These are phyloP conservation scores for Pygocentrus nattereri DNA, from an alignment of 2,797 vertebrate species.

Conservation along the genomic window DNA sequence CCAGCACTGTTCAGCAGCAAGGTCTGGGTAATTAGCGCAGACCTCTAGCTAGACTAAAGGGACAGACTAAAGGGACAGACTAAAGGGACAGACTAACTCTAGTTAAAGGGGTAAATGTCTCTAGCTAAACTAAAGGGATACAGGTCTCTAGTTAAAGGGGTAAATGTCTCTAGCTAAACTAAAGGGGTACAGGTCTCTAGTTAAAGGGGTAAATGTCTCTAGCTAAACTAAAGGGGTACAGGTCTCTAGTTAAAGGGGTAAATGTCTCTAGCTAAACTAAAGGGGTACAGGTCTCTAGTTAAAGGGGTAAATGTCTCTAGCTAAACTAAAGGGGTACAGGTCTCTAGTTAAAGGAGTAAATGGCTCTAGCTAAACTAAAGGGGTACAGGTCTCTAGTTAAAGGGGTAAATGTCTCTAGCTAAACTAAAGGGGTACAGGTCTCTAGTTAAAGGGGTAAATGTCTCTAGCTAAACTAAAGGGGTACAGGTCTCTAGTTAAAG, in stretches of 20 bases:
- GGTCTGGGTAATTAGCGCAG: background rate
- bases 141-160: background rate
- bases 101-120: background rate
- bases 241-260: background rate
- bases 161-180: background rate
- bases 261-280: background rate
- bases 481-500: background rate
- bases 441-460: background rate
- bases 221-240: background rate
- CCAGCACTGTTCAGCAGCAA: background rate
- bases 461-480: background rate
- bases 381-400: no score
- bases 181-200: background rate
- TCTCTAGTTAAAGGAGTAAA: background rate
- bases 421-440: background rate
- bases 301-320: background rate
- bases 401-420: no score
- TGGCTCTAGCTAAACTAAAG: background rate
- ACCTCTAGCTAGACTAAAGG: background rate
- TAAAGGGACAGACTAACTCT: background rate
- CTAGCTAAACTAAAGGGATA: background rate
- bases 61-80: background rate
- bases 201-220: background rate
- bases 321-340: background rate
- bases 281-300: background rate